Evolutionary conservation across 2,113 vertebrate species (phyloP).

Genomic region (Vimba vimba): DNA sequence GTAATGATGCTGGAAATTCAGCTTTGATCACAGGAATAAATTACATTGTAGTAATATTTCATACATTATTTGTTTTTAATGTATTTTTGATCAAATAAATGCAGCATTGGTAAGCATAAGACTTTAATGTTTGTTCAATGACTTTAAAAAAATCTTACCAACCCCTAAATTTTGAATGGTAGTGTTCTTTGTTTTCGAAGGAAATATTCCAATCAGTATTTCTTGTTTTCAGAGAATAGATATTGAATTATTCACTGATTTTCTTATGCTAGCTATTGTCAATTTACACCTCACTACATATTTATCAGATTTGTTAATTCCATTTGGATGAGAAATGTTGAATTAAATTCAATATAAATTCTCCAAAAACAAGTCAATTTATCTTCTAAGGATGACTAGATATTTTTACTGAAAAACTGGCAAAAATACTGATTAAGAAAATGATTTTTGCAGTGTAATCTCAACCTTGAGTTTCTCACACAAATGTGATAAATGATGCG

Average conservation of each 20-base stretch:
- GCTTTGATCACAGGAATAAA: neutral
- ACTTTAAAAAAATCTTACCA: neutral
- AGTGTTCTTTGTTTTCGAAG: neutral
- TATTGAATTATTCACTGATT: neutral
- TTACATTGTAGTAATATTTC: neutral
- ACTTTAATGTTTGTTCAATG: too few species aligned
- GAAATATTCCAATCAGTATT: neutral
- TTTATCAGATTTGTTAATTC: neutral
- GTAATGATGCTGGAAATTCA: neutral
- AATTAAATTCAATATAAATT: neutral
- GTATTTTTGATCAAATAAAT: neutral
- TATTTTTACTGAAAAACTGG: neutral
- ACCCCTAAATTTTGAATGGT: neutral
- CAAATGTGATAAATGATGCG: conserved; percentile 6
- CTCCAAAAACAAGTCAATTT: neutral
- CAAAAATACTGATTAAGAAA: conserved; percentile 4
- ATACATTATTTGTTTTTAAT: neutral
- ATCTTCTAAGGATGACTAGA: neutral
- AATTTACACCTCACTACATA: neutral
- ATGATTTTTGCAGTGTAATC: neutral
- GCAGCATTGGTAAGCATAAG: neutral
- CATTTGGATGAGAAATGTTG: neutral
- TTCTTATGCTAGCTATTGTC: neutral
- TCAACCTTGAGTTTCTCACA: neutral
- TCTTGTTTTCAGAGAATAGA: neutral